Percentiles rank a stretch among this genome's conserved stretches.
These are phyloP conservation scores for Mimumesa dahlbomi DNA, from an alignment of 2,888 invertebrate species.

Conservation along the genomic window DNA sequence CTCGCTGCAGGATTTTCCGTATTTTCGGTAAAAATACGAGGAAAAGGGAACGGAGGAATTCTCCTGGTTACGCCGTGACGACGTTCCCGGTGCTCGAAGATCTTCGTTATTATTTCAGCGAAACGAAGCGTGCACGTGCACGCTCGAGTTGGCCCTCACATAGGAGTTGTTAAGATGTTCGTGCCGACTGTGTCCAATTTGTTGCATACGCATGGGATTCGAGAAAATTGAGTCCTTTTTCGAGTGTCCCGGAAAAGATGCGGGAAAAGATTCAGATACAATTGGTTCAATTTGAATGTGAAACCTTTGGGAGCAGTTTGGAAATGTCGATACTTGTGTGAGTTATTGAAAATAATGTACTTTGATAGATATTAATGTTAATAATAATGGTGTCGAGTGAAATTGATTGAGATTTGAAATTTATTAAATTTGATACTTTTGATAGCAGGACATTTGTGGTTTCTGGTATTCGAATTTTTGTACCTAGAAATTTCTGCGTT, in stretches of 20 bases:
- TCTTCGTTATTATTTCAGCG: constrained; percentile 70
- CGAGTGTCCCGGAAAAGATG: constrained; percentile 9
- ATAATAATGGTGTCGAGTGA: no score
- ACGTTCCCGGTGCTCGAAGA: constrained; percentile 43
- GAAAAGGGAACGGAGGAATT: constrained; percentile 58
- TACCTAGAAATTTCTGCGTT: no score
- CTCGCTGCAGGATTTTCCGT: constrained; percentile 28
- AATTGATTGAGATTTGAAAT: no score
- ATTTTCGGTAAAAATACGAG: constrained; percentile 54
- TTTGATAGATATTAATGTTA: no score
- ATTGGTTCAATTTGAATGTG: neutral
- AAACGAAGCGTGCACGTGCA: constrained; percentile 68
- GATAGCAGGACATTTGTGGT: no score
- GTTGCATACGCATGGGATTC: constrained; percentile 41
- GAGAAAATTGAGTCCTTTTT: constrained; percentile 39
- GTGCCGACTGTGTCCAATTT: constrained; percentile 56
- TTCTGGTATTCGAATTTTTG: no score
- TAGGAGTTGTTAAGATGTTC: constrained; percentile 57
- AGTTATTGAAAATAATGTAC: no score
- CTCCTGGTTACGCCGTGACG: constrained; percentile 63
- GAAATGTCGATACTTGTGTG: no score
- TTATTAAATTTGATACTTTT: no score
- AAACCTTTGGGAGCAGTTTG: no score
- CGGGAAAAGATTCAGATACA: neutral
- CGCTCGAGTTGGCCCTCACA: constrained; percentile 67